A percentile compares a stretch with the other conserved stretches of the same genome.
Conservation (phyloP, 2,797 vertebrate species). For the Phyllotis vaccarum region DNA sequence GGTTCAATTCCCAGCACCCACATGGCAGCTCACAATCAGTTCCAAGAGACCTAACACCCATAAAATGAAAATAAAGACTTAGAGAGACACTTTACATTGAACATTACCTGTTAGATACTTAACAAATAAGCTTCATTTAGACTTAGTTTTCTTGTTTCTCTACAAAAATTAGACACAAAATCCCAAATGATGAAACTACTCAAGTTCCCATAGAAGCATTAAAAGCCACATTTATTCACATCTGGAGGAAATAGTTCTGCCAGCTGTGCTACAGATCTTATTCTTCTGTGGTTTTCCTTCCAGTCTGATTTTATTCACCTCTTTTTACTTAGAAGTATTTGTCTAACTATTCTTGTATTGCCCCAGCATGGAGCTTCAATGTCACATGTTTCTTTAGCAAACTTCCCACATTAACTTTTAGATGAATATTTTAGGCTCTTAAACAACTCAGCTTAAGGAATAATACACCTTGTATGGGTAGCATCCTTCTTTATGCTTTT, state of each 20-base stretch:
- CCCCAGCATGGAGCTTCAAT: background rate
- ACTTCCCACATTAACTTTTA: slow-evolving; percentile 8
- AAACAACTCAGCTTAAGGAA: background rate
- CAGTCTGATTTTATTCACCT: background rate
- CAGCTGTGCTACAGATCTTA: background rate
- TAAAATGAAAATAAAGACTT: background rate
- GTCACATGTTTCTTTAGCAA: background rate
- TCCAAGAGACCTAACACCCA: background rate
- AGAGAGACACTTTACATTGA: background rate
- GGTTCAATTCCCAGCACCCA: no score
- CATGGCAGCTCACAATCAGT: no score
- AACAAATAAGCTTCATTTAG: background rate
- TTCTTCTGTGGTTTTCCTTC: background rate
- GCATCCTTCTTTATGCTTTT: background rate
- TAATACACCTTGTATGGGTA: background rate
- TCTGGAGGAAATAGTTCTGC: background rate
- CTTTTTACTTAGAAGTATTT: background rate
- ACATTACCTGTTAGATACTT: background rate
- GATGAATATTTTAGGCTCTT: background rate
- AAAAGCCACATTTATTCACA: background rate
- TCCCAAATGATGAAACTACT: background rate
- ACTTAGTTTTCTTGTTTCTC: background rate
- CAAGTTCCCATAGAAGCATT: background rate
- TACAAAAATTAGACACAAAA: slow-evolving; percentile 29
- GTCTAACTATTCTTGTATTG: background rate